Evolutionary conservation across 2,113 vertebrate species (phyloP), one percentile per base, ranked within the genome.

Genomic region (Ranitomeya variabilis): DNA sequence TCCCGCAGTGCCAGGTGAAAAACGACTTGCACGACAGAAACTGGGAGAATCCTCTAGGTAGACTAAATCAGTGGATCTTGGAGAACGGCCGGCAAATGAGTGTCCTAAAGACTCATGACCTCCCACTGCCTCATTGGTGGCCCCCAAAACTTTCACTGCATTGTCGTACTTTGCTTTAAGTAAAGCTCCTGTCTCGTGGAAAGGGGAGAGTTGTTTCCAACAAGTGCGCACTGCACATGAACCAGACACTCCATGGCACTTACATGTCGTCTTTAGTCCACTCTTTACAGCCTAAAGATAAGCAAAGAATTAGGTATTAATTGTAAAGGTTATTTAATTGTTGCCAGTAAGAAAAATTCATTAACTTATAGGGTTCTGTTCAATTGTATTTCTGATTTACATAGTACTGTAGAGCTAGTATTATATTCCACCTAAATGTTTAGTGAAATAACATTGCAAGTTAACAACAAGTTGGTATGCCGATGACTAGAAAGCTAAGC

Each of bases 201-300:
- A 99, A 0, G 97, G 97, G 0, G 98, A 97, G 88, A 99, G 97
- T 94, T 99, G 98, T 93, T 99, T 99, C 98, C 98, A 99, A 91
- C 98, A 99, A 1, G 98, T 99, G 23, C 97, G 94, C 18, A 99
- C 96, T 0, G 98, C 97, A 0, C 98, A 99, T 0, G 98, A 99
- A 83, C 98, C 98, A 0, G 98, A 99, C 87, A 99, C 98, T 0
- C 98, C 98, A 0, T 99, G 98, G 91, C 98, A 99, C 92, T 99
- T 99, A 91, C 98, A 99, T 0, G 98, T 99, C 16, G 98, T 99
- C 93, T 97, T 97, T 91, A 99, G 95, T 60, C 98, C 98, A 0
- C 96, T 98, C 93, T 98, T 99, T 91, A 99, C 98, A 0, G 96
- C 97, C 98, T 99, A 92, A 0, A 21, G 52, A 64, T n/a, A 18